These are phyloP conservation scores for Mormyrus iriodes DNA, from an alignment of 2,113 vertebrate genomes.

Conservation along the genomic window DNA sequence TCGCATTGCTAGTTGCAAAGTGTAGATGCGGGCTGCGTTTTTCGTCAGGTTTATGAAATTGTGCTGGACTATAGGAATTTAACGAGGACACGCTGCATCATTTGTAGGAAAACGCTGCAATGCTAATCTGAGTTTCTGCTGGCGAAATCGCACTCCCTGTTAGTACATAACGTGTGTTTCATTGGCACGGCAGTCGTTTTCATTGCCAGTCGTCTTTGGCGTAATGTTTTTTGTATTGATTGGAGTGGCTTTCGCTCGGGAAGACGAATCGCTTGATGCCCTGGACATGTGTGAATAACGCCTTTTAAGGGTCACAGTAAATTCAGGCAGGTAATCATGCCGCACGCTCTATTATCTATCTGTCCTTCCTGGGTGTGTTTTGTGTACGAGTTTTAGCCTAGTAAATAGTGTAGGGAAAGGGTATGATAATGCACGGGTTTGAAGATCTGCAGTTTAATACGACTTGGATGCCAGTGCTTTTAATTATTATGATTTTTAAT, in stretches of 20 bases:
- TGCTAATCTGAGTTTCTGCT: conserved; percentile 31
- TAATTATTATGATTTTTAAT: conserved; percentile 37
- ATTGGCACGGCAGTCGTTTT: conserved; percentile 42
- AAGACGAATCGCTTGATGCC: conserved; percentile 43
- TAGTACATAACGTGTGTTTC: conserved; percentile 32
- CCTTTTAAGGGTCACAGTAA: conserved; percentile 18
- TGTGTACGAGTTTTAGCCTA: conserved; percentile 37
- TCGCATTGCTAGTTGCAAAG: conserved; percentile 18
- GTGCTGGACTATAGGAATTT: conserved; percentile 46
- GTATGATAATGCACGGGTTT: conserved; percentile 36
- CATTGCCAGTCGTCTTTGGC: conserved; percentile 36
- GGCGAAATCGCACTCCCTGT: conserved; percentile 35
- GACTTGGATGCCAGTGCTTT: conserved; percentile 46
- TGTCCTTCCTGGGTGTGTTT: conserved; percentile 33
- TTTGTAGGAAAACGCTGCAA: conserved; percentile 20
- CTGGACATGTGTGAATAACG: neutral
- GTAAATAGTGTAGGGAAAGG: conserved; percentile 39
- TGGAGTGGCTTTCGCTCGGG: conserved; percentile 40
- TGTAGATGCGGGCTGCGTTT: conserved; percentile 44
- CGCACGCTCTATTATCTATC: conserved; percentile 23
- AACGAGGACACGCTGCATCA: conserved; percentile 24
- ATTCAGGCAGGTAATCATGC: conserved; percentile 29
- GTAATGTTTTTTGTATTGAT: conserved; percentile 47
- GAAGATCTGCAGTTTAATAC: conserved; percentile 31
- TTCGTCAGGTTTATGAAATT: conserved; percentile 48